A percentile compares a stretch with the other conserved stretches of the same genome.
phyloP scores from a whole-genome alignment of 1,140 invertebrate genomes.

The Venturia canescens region DNA sequence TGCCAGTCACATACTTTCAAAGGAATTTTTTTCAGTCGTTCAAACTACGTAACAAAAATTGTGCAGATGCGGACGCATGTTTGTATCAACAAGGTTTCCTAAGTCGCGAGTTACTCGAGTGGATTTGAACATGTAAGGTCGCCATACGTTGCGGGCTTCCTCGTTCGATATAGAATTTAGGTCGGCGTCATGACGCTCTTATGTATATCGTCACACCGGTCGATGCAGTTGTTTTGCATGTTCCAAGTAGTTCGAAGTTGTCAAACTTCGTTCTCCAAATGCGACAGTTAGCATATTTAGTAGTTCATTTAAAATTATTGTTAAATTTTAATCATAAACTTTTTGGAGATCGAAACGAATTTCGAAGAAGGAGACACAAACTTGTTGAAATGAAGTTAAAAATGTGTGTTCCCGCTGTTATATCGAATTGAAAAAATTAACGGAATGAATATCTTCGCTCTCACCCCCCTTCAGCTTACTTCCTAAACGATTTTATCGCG shows the following conservation, averaged over 20 bases:
- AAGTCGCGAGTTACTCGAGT: constrained; percentile 14
- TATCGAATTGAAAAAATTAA: no score
- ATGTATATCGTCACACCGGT: constrained; percentile 23
- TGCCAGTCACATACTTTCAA: no score
- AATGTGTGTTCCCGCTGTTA: no score
- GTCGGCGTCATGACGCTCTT: constrained; percentile 15
- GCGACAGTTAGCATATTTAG: background rate
- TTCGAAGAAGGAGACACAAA: no score
- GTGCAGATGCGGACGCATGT: background rate
- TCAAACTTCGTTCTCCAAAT: background rate
- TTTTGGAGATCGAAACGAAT: no score
- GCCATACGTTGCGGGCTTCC: constrained; percentile 34
- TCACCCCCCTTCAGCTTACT: no score
- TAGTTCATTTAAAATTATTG: background rate
- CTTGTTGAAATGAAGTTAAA: no score
- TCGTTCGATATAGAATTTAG: constrained; percentile 42
- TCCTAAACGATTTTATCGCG: no score
- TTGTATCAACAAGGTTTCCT: constrained; percentile 36
- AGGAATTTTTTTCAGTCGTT: no score
- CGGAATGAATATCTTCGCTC: no score
- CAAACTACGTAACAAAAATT: background rate
- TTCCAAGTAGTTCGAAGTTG: background rate
- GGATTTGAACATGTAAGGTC: constrained; percentile 34
- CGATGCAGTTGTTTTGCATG: background rate
- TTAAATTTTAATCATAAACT: no score